Conservation (phyloP, 2,797 vertebrate genomes). For the Distichodus sexfasciatus region DNA sequence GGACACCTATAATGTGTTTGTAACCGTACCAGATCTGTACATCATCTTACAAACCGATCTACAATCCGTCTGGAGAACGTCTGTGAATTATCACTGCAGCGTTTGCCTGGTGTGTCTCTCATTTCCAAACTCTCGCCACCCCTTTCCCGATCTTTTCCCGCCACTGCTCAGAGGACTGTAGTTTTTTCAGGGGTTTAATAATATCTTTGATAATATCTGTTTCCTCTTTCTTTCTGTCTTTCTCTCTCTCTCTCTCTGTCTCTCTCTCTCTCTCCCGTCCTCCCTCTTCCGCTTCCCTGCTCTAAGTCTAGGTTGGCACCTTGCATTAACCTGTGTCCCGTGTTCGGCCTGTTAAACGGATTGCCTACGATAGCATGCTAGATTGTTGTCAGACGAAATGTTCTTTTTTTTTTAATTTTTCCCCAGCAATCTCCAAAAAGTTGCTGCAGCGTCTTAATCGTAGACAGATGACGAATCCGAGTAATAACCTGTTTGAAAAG, state of each 20-base stretch:
- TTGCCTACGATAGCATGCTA: background rate
- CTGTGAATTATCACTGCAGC: constrained; percentile 38
- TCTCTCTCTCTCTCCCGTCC: background rate
- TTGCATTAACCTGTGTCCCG: constrained; percentile 33
- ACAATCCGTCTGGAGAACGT: constrained; percentile 30
- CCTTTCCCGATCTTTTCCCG: background rate
- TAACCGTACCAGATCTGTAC: constrained; percentile 10
- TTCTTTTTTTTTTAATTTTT: background rate
- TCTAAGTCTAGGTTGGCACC: constrained; percentile 29
- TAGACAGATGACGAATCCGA: background rate
- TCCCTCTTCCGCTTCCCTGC: background rate
- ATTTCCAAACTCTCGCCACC: constrained; percentile 31
- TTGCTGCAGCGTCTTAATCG: background rate
- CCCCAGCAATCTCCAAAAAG: background rate
- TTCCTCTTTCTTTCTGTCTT: background rate
- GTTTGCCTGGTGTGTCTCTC: constrained; percentile 28
- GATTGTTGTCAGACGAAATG: too few relatives aligned
- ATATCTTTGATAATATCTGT: constrained; percentile 41
- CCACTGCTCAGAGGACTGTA: constrained; percentile 53
- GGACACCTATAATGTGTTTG: background rate
- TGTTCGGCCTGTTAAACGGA: background rate
- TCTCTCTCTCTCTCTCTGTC: constrained; percentile 1
- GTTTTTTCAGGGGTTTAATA: constrained; percentile 53
- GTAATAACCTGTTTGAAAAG: background rate
- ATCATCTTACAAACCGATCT: constrained; percentile 11